A percentile compares a stretch with the other conserved stretches of the same genome.
These are phyloP conservation scores for Brachionus paranguensis DNA, from an alignment of 1,140 invertebrate species.

Conservation along the genomic window DNA sequence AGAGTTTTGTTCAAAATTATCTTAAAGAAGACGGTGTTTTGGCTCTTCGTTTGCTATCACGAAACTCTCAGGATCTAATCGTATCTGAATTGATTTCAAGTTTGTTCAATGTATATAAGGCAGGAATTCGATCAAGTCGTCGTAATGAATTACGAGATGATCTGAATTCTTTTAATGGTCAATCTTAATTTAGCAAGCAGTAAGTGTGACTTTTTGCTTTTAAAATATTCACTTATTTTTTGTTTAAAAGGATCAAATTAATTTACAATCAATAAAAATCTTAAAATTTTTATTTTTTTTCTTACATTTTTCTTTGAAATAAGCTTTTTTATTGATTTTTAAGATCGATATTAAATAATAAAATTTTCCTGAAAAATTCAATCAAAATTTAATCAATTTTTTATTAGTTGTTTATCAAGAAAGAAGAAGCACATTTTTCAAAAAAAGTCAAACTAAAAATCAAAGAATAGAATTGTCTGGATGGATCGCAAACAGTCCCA, in stretches of 20 bases:
- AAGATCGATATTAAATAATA: no score
- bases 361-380: no score
- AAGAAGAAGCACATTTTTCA: no score
- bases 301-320: no score
- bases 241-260: not conserved
- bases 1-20: constrained; percentile 37
- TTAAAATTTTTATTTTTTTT: no score
- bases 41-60: not conserved
- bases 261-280: not conserved
- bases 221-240: not conserved
- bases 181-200: not conserved
- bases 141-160: not conserved
- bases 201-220: not conserved
- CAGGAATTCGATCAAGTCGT: not conserved
- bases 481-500: no score
- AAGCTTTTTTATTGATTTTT: no score
- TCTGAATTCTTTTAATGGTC: not conserved
- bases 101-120: constrained; percentile 27
- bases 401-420: no score
- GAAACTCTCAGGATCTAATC: constrained; percentile 28
- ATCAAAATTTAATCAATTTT: no score
- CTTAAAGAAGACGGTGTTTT: constrained; percentile 33
- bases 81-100: constrained; percentile 19
- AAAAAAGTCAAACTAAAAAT: no score
- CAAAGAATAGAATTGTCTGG: no score